Evolutionary conservation across 2,113 vertebrate species (phyloP), one percentile per base, ranked within the genome.

Genomic region (Pituophis catenifer): DNA sequence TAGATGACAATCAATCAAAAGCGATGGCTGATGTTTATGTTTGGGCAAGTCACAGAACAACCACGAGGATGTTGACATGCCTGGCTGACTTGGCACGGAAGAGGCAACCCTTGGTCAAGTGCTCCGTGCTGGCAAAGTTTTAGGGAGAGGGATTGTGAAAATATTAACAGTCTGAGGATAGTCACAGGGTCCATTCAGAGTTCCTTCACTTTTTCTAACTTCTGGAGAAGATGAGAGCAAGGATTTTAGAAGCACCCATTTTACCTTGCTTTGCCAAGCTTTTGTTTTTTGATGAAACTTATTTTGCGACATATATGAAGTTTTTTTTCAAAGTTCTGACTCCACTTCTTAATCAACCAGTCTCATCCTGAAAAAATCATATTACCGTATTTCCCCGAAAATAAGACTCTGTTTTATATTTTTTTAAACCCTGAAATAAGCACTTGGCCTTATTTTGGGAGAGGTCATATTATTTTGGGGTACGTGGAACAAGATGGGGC

Each of bases 1-100:
- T 97, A 97, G 96, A 96, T 96, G 94, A 96, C 91, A 96, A 97
- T 97, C 96, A 96, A 97, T 97, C 96, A 97, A 91, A 44, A 91
- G 93, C 94, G 95, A 97, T 94, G 94, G 96, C 92, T 97, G 96
- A 96, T 96, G 96, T 97, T 97, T 96, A 96, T 95, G 96, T 97
- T 97, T 95, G 96, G 95, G 89, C 95, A 96, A 96, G 95, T 97
- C 96, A 97, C 94, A 96, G 95, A 96, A 95, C 62, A 96, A 94
- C 38, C 5, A 95, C 95, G 94, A 96, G 96, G 95, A 93, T 58
- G 88, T 29, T 96, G 95, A 93, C 92, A 94, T 95, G 93, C 90
- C 92, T 33, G 54, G 95, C 90, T 93, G 86, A 19, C 91, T 95
- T 0, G 0, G 94, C 62, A 44, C 19, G n/a, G 94, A 89, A 50